Conservation (phyloP, 2,113 vertebrate genomes). For the Psittacara wagleri region DNA sequence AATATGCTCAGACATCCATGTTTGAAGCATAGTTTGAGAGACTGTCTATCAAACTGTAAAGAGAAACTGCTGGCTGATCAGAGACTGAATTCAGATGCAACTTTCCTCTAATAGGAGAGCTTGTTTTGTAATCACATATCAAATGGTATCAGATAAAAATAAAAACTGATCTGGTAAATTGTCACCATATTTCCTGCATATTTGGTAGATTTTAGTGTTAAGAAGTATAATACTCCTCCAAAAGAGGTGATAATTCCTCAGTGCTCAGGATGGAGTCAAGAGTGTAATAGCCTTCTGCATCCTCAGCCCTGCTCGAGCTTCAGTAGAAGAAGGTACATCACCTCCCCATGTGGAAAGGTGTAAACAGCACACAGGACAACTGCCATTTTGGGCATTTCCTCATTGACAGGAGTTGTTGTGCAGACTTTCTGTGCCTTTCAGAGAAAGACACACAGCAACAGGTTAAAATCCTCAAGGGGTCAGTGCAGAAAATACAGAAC, state of each 20-base stretch:
- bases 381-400: neutral
- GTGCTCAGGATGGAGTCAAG: neutral
- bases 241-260: neutral
- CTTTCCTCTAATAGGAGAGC: neutral
- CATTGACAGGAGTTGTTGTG: too few relatives aligned
- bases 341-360: accelerated
- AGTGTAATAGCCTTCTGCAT: neutral
- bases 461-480: neutral
- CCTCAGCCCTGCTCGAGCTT: neutral
- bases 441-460: neutral
- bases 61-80: neutral
- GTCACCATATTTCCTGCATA: accelerated
- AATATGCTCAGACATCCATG: accelerated
- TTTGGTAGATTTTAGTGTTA: neutral
- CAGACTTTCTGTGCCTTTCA: neutral
- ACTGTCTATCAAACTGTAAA: neutral
- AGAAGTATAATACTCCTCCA: neutral
- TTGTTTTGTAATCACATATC: accelerated
- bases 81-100: neutral
- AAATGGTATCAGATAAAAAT: neutral
- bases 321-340: accelerated
- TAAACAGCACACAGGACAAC: neutral
- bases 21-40: neutral
- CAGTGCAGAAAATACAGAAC: neutral
- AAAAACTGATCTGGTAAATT: neutral